These are phyloP conservation scores for Leiothrix lutea DNA, from an alignment of 2,113 vertebrate genomes.

Conservation along the genomic window DNA sequence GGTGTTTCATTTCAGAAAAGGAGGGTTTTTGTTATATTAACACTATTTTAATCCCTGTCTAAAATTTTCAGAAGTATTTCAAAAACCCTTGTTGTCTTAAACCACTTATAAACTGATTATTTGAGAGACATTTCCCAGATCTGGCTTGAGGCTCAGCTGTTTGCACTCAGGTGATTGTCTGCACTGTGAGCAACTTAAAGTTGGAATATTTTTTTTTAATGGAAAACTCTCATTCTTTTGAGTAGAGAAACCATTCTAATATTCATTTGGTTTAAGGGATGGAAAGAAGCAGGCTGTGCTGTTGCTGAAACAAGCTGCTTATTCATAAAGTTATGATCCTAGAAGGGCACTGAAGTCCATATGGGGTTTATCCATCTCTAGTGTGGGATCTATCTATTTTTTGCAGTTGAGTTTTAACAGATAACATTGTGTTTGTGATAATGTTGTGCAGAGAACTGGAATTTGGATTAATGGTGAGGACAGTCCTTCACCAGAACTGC, in stretches of 20 bases:
- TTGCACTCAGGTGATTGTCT: not conserved
- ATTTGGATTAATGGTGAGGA: not conserved
- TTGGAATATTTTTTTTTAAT: not conserved
- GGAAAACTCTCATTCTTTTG: too few relatives aligned
- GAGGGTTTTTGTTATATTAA: not conserved
- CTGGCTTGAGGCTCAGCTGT: not conserved
- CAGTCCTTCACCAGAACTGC: not conserved
- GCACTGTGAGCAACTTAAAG: not conserved
- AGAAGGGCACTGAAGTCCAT: not conserved
- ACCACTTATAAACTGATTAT: not conserved
- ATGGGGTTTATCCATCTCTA: not conserved
- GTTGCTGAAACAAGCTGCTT: not conserved
- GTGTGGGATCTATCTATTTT: not conserved
- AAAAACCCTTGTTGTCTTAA: not conserved
- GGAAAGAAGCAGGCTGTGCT: not conserved
- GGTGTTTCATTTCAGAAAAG: not conserved
- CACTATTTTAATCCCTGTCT: not conserved
- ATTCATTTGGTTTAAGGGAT: not conserved
- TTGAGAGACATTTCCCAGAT: not conserved
- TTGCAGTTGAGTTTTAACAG: not conserved
- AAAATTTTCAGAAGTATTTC: not conserved
- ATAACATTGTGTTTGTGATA: not conserved
- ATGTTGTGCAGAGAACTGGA: not conserved
- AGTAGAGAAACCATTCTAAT: not conserved
- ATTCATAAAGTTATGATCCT: not conserved